Base-by-base conservation (phyloP, 2,113 vertebrate species). In the Hydrolagus affinis region DNA sequence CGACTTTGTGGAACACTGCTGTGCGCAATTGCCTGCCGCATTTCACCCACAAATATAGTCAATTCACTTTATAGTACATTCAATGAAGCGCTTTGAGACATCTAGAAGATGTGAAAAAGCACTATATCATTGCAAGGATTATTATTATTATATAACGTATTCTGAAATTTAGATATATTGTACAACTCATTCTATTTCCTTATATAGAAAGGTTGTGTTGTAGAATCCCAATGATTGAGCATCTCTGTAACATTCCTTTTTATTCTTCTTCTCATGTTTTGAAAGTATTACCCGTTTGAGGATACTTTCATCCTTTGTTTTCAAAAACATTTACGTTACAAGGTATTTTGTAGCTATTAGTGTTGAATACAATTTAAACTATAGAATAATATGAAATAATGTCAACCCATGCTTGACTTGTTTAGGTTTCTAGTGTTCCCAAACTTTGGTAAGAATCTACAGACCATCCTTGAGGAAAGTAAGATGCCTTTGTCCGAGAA, bases 391-490 rank as follows among this genome's bases (percentile, higher is more conserved):
- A 4, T 66, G 66, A 78, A 44, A 83, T 23, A 66, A 62, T 30
- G 30, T 66, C 44, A 44, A 44, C 44, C 44, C 25, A 2, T 64
- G 14, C 0, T 44, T 44, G 44, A 21, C 59, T 89, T 69, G 88
- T 89, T 11, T 72, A 99, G 97, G 91, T 99, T 98, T 92, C 88
- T 99, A 88, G 94, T 98, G 87, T 94, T 98, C 86, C 91, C 94
- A 85, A 88, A 89, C 87, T 93, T 97, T 88, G 97, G 97, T 6
- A 87, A 92, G 66, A 94, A 93, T 86, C 94, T 99, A 0, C 95
- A 95, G 88, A 94, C 92, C 0, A 64, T 92, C 85, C 88, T 97
- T 88, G 90, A 94, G 0, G 90, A 92, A 72, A 86, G 72, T 73
- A 88, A 90, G 0, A 85, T 87, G 0, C 23, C 87, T 0, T 87